These are phyloP conservation scores for Beris morrisii DNA, from an alignment of 2,888 invertebrate genomes.

Conservation along the genomic window DNA sequence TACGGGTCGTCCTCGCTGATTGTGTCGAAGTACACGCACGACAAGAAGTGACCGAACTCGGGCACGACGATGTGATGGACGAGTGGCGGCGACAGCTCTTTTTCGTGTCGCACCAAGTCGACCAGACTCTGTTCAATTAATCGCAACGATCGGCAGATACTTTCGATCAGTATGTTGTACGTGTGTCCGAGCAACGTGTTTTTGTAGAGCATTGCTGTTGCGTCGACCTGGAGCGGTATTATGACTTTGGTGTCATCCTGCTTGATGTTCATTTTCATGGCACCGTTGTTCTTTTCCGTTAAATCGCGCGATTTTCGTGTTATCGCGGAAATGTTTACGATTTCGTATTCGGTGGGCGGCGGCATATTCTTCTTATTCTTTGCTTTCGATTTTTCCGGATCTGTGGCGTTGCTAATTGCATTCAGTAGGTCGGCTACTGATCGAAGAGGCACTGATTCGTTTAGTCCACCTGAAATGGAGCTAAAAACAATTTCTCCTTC, in stretches of 20 bases:
- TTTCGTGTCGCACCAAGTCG: slow-evolving; percentile 56
- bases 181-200: slow-evolving; percentile 66
- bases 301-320: slow-evolving; percentile 50
- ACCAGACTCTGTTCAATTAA: slow-evolving; percentile 66
- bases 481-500: too few relatives aligned
- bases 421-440: slow-evolving; percentile 11
- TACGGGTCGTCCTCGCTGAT: slow-evolving; percentile 69
- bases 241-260: slow-evolving; percentile 47
- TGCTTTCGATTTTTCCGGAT: neutral
- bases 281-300: slow-evolving; percentile 33
- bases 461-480: slow-evolving; percentile 8
- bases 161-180: slow-evolving; percentile 75
- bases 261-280: slow-evolving; percentile 46
- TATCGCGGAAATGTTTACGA: slow-evolving; percentile 51
- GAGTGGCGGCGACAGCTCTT: slow-evolving; percentile 46
- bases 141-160: slow-evolving; percentile 70
- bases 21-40: slow-evolving; percentile 69
- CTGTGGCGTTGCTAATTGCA: neutral
- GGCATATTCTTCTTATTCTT: slow-evolving; percentile 40
- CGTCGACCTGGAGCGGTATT: slow-evolving; percentile 69
- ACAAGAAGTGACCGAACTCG: slow-evolving; percentile 75
- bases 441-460: neutral
- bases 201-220: slow-evolving; percentile 70
- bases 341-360: slow-evolving; percentile 48
- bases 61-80: slow-evolving; percentile 75